Base-by-base conservation (phyloP, 1,140 invertebrate species). In the Apis laboriosa region DNA sequence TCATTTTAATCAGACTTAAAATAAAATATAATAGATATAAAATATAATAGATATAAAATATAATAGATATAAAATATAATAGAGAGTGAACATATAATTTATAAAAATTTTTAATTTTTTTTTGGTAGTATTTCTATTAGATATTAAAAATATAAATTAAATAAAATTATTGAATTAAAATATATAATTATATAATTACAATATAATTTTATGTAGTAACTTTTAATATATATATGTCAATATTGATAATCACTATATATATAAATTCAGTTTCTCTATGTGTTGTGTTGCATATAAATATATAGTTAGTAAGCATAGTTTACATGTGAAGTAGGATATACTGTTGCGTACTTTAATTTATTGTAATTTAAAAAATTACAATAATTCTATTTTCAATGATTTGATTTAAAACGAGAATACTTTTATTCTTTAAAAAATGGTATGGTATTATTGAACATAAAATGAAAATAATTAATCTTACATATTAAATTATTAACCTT, bases 321-420 rank as follows among this genome's bases (percentile, higher is more conserved):
- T 73, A 63, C 12, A 51, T 58, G 24, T 21, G 74, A 55, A 43
- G 49, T 53, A 60, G 71, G 56, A 56, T 55, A 56, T 55, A 58
- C 28, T 13, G 12, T 21, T 58, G 73, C 5, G 58, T 81, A 17
- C 17, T 77, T 82, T 82, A n/a, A 77, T 70, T 77, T 67, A 7
- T 43, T 43, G 34, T 43, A 43, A 43, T 43, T 43, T 5, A 76
- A 76, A 67, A 24, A 76, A 68, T 58, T 77, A 60, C 9, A 43
- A 82, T 49, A 55, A 60, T 66, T 61, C 60, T 68, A 61, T 51
- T 77, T 70, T 76, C 80, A 77, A 82, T 82, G 80, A 77, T 82
- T 82, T 82, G 49, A 82, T 28, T 60, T 7, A 63, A 53, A 43
- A 43, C 21, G 11, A 34, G 9, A n/a, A 53, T 15, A 60, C 13